Percentiles rank a stretch among this genome's conserved stretches.
Evolutionary conservation across 2,113 vertebrate genomes (phyloP).

Genomic region (Pseudorhombus dupliciocellatus): DNA sequence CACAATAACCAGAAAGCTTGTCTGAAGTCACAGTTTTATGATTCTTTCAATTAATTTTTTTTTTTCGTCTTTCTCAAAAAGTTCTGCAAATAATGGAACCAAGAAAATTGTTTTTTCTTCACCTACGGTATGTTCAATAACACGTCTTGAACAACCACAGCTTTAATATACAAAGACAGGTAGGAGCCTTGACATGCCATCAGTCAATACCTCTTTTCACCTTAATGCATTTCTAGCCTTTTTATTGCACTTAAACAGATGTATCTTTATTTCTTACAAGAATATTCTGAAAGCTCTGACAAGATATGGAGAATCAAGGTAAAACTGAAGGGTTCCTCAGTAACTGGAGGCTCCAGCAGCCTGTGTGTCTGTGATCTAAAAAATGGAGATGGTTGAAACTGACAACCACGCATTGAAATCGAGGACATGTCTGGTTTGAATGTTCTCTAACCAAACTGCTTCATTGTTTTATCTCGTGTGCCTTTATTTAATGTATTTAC

Average conservation of each 20-base stretch:
- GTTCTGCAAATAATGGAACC: slow-evolving; percentile 16
- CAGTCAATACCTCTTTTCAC: slow-evolving; percentile 4
- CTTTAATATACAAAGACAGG: background rate
- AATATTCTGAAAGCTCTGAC: background rate
- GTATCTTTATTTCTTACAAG: slow-evolving; percentile 1
- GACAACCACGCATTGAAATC: too few relatives aligned
- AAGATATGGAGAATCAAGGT: slow-evolving; percentile 1
- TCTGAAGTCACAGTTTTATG: slow-evolving; percentile 37
- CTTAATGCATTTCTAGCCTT: background rate
- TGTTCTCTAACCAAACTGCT: too few relatives aligned
- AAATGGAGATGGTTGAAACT: too few relatives aligned
- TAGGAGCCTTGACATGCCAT: background rate
- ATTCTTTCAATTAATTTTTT: slow-evolving; percentile 11
- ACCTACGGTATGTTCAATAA: background rate
- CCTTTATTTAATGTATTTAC: too few relatives aligned
- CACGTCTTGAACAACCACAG: background rate
- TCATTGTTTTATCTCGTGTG: too few relatives aligned
- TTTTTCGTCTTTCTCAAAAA: slow-evolving; percentile 4
- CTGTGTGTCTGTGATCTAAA: too few relatives aligned
- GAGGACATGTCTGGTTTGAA: too few relatives aligned
- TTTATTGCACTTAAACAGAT: slow-evolving; percentile 4
- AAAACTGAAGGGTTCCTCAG: background rate
- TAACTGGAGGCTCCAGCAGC: too few relatives aligned
- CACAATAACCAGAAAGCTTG: slow-evolving; percentile 27
- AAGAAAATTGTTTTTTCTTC: background rate